Evolutionary conservation across 2,888 invertebrate species (phyloP).

Genomic region (Ariolimax columbianus): DNA sequence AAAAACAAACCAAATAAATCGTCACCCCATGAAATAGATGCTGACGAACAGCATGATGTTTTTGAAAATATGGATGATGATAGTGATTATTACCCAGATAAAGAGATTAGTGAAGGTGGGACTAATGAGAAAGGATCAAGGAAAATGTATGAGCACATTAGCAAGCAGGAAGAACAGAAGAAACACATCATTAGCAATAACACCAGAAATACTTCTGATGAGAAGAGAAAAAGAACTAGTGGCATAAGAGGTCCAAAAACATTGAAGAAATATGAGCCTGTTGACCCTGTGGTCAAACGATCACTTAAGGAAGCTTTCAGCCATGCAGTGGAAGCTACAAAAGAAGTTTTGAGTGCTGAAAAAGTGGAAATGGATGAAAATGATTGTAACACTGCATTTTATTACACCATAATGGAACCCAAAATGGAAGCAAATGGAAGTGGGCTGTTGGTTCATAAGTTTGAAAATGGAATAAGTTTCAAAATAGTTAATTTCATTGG

Average conservation of each 20-base stretch:
- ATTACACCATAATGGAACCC: conserved; percentile 49
- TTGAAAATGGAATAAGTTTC: conserved; percentile 30
- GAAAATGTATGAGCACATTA: not conserved
- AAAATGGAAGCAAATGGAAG: conserved; percentile 42
- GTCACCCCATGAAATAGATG: not conserved
- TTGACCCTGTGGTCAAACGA: conserved; percentile 41
- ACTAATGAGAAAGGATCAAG: not conserved
- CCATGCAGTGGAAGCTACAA: conserved; percentile 7
- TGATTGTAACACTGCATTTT: conserved; percentile 11
- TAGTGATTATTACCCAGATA: conserved; percentile 7
- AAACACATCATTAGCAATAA: not conserved
- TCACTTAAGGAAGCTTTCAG: conserved; percentile 42
- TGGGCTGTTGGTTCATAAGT: conserved; percentile 40
- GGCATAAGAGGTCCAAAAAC: conserved; percentile 40
- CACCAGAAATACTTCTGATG: not conserved
- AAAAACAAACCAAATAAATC: conserved; percentile 40
- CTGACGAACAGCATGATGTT: conserved; percentile 1
- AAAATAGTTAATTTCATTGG: conserved; percentile 32
- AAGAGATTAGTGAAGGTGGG: not conserved
- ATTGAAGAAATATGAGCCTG: conserved; percentile 46
- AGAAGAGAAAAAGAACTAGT: conserved; percentile 11
- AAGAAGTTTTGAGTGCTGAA: not conserved
- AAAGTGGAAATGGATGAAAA: not conserved
- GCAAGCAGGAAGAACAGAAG: not conserved
- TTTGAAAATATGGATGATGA: not conserved